Evolutionary conservation across 2,113 vertebrate genomes (phyloP), one percentile per base, ranked within the genome.

Genomic region (Motacilla tschutschensis): DNA sequence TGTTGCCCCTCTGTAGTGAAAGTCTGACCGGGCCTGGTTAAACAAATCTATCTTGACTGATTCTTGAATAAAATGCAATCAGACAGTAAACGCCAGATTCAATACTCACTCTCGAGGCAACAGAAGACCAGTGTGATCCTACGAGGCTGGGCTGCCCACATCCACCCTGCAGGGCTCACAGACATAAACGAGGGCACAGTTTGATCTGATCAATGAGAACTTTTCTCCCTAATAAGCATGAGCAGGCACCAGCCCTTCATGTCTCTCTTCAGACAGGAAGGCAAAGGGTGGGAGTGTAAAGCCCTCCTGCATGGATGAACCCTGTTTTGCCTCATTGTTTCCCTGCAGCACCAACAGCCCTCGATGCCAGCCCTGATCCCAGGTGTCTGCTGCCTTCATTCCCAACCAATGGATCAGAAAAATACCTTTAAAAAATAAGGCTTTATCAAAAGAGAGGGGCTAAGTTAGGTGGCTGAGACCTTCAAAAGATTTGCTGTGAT

Each of bases 131-230:
- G 58, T 1, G 8, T 51, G 79, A 81, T 51, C 43, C 59, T 22
- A 1, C 0, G 0, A 44, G 55, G 59, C 38, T 0, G 1, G n/a
- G 66, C 38, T 72, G 20, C 74, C 47, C 38, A 41, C 1, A 5
- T 18, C 26, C 0, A 7, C 60, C 62, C 73, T 0, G 3, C 3
- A 4, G 57, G 66, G 80, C 48, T 63, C 86, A 7, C 21, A 24
- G 33, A 17, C 53, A 19, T 10, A 31, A 73, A 70, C 9, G 63
- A 80, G 69, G 71, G 46, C 63, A 46, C 29, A 12, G 43, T 66
- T n/a, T 84, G 75, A 81, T 63, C 75, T 22, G 50, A 28, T 2
- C 74, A 88, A 26, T 0, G 0, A 84, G 59, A 14, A 3, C 47
- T 79, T 3, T n/a, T 69, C 83, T 88, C n/a, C 15, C 51, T 90